Evolutionary conservation across 2,113 vertebrate genomes (phyloP).

Genomic region (Hoplias malabaricus): DNA sequence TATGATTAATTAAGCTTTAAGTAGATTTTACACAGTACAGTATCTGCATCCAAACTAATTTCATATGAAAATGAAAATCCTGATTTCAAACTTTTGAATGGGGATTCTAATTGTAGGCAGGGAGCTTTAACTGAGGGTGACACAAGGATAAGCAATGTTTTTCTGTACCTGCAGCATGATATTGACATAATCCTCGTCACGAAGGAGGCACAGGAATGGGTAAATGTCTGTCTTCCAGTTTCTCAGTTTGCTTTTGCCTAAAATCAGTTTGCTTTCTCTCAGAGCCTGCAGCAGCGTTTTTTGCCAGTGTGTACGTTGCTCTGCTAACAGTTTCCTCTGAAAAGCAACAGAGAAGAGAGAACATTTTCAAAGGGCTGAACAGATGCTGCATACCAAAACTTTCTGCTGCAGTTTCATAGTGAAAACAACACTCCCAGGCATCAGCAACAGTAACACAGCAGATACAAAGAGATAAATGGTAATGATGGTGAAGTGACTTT

Average conservation of each 20-base stretch:
- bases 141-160: not conserved
- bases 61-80: no score
- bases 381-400: not conserved
- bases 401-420: not conserved
- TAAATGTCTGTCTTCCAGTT: constrained; percentile 66
- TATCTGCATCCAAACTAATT: no score
- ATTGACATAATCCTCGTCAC: constrained; percentile 79
- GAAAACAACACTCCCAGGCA: not conserved
- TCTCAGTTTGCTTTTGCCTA: constrained; percentile 47
- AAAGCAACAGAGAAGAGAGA: constrained; percentile 16
- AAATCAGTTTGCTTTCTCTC: constrained; percentile 68
- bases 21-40: no score
- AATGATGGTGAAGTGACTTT: no score
- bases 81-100: no score
- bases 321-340: constrained; percentile 78
- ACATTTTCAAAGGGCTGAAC: not conserved
- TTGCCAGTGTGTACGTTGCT: constrained; percentile 75
- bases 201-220: constrained; percentile 85
- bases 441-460: not conserved
- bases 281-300: constrained; percentile 70
- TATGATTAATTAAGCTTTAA: no score
- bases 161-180: constrained; percentile 83
- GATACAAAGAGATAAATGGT: not conserved
- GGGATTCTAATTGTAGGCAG: no score
- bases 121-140: not conserved